Evolutionary conservation across 2,113 vertebrate genomes (phyloP).

Genomic region (Vireo altiloquus): DNA sequence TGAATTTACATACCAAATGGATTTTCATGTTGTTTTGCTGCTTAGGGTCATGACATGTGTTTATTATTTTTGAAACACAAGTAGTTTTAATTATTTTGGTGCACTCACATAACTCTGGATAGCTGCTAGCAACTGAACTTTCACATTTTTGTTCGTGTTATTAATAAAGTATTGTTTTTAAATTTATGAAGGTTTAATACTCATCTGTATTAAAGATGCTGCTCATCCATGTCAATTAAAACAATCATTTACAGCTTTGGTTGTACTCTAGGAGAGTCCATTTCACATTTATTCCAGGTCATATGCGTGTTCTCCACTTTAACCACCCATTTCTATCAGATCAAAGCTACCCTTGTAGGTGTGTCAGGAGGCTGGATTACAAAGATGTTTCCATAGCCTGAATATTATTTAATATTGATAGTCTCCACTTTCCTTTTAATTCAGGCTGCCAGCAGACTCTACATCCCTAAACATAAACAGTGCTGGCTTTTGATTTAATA

Average conservation of each 20-base stretch:
- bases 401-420: neutral
- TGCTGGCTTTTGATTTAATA: neutral
- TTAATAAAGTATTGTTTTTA: constrained; percentile 73
- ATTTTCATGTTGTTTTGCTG: constrained; percentile 75
- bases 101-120: constrained; percentile 61
- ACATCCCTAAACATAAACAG: neutral
- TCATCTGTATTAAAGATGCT: too few species aligned
- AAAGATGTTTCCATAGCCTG: neutral
- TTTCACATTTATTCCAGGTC: neutral
- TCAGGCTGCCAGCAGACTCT: neutral
- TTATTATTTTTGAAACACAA: constrained; percentile 75
- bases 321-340: neutral
- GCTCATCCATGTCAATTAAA: constrained; percentile 65
- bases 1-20: constrained; percentile 75
- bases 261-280: neutral
- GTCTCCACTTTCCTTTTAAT: neutral
- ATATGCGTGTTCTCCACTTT: neutral
- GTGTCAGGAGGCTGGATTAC: neutral
- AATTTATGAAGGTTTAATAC: constrained; percentile 68
- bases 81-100: constrained; percentile 76
- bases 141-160: constrained; percentile 58
- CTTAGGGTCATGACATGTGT: constrained; percentile 74
- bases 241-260: constrained; percentile 40
- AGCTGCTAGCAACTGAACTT: constrained; percentile 70
- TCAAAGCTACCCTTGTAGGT: neutral